A percentile compares a stretch with the other conserved stretches of the same genome.
phyloP scores from a whole-genome alignment of 2,888 invertebrate species.

The Panzeria rudis region DNA sequence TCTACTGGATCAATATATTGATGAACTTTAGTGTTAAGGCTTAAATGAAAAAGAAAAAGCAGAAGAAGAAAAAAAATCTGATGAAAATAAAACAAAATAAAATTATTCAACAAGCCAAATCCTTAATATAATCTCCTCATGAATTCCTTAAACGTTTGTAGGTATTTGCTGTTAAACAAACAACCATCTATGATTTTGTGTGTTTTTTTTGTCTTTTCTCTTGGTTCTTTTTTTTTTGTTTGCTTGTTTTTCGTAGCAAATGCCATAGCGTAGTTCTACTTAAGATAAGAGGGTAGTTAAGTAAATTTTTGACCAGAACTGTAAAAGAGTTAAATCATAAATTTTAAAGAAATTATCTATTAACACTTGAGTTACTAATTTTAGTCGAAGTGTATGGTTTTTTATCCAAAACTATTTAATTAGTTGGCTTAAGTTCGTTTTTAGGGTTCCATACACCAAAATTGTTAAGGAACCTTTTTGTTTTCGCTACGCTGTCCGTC shows the following conservation, averaged over 20 bases:
- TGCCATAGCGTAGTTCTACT: conserved; percentile 23
- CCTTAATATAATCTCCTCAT: conserved; percentile 67
- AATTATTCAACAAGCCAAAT: conserved; percentile 56
- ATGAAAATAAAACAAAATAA: conserved; percentile 38
- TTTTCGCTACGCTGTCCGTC: too few relatives aligned
- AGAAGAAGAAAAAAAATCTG: not conserved
- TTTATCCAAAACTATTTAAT: too few relatives aligned
- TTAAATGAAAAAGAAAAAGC: not conserved
- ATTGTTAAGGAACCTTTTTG: too few relatives aligned
- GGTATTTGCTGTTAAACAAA: conserved; percentile 58
- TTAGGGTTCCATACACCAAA: too few relatives aligned
- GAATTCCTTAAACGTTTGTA: conserved; percentile 66
- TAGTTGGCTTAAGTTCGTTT: too few relatives aligned
- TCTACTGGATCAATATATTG: conserved; percentile 68
- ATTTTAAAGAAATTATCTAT: too few relatives aligned
- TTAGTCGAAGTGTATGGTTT: too few relatives aligned
- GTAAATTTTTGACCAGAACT: conserved; percentile 6
- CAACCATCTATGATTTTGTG: conserved; percentile 51
- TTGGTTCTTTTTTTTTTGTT: not conserved
- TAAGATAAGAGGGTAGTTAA: conserved; percentile 10
- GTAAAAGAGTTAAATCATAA: conserved; percentile 1
- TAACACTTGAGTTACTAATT: too few relatives aligned
- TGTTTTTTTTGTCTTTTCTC: not conserved
- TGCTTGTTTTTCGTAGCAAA: conserved; percentile 10
- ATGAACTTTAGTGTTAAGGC: conserved; percentile 63